Conservation (phyloP, 2,888 invertebrate genomes). For the Pammene aurita region DNA sequence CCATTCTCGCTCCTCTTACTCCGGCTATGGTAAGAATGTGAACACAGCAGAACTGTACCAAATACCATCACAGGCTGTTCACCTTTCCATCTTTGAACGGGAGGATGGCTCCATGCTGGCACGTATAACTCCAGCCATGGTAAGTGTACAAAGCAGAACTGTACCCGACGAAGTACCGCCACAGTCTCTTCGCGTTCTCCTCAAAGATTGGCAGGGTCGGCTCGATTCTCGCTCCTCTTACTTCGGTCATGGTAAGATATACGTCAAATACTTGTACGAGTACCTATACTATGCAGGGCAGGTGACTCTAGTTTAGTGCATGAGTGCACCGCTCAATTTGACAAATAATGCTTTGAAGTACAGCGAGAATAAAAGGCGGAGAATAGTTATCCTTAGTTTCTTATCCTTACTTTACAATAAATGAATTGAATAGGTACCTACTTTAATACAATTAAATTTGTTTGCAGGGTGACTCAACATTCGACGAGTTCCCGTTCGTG, state of each 20-base stretch:
- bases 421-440: too few species aligned
- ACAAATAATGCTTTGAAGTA: too few species aligned
- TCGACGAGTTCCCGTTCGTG: constrained; percentile 62
- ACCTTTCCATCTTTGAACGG: too few species aligned
- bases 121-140: not conserved
- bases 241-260: constrained; percentile 64
- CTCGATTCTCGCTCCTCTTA: constrained; percentile 84
- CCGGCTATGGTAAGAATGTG: constrained; percentile 79
- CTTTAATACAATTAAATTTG: not conserved
- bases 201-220: constrained; percentile 85
- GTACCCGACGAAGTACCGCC: constrained; percentile 84
- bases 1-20: constrained; percentile 84
- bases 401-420: too few species aligned
- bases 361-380: too few species aligned
- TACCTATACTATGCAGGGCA: too few species aligned
- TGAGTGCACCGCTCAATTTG: too few species aligned
- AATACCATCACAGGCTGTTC: too few species aligned
- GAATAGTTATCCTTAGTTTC: too few species aligned
- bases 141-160: constrained; percentile 85
- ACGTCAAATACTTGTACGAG: too few species aligned
- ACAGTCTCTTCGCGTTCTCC: constrained; percentile 83
- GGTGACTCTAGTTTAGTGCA: too few species aligned
- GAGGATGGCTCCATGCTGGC: too few species aligned
- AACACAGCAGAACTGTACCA: constrained; percentile 7
- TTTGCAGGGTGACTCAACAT: constrained; percentile 25